Percentiles rank a stretch among this genome's conserved stretches.
phyloP scores from a whole-genome alignment of 2,113 vertebrate genomes.

The Mixornis gularis region DNA sequence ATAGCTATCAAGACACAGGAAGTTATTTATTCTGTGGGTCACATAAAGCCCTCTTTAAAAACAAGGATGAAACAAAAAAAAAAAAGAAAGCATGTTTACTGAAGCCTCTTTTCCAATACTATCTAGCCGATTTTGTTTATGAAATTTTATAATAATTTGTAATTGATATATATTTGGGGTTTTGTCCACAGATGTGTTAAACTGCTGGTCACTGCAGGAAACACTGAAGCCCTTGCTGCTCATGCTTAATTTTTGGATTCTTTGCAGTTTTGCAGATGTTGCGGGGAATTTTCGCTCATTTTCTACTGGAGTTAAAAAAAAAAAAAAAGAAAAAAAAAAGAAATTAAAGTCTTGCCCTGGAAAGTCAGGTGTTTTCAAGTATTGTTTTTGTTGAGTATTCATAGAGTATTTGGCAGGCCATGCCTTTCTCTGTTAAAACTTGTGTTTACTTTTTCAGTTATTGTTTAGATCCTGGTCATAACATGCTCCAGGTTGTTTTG shows the following conservation, averaged over 20 bases:
- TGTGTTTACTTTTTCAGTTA: conserved; percentile 62
- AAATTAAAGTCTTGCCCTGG: neutral
- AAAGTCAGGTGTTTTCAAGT: conserved; percentile 31
- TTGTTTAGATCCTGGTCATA: conserved; percentile 61
- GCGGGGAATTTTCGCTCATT: neutral
- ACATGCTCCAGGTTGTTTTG: conserved; percentile 59
- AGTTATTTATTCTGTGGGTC: conserved; percentile 8
- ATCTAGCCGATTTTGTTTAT: neutral
- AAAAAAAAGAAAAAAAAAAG: neutral
- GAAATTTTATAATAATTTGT: neutral
- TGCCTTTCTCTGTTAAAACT: conserved; percentile 45
- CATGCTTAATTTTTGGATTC: neutral
- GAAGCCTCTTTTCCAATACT: neutral
- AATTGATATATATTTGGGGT: neutral
- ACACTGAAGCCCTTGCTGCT: neutral
- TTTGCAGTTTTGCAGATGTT: neutral
- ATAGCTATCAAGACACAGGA: conserved; percentile 20
- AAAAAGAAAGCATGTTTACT: neutral
- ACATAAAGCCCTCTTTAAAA: neutral
- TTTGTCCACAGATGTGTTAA: neutral
- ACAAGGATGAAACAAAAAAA: neutral
- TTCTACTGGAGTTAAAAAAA: neutral
- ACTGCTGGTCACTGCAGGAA: neutral
- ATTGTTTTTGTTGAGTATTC: conserved; percentile 34
- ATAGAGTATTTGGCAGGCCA: conserved; percentile 28